A percentile compares a stretch with the other conserved stretches of the same genome.
Evolutionary conservation across 2,113 vertebrate genomes (phyloP).

Genomic region (Laterallus jamaicensis): DNA sequence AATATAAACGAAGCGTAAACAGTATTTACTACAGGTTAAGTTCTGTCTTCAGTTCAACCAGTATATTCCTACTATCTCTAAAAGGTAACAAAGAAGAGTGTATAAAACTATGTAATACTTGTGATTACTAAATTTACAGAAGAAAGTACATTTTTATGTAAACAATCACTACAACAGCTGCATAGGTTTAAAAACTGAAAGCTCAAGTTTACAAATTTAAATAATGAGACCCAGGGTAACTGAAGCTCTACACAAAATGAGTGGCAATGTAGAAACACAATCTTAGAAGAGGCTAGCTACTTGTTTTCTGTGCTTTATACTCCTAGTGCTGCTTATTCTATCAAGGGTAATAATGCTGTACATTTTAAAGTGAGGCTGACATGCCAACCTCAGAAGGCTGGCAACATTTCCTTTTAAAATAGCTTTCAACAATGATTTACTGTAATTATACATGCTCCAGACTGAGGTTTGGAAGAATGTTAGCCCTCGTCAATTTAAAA

Average conservation of each 20-base stretch:
- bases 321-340: not conserved
- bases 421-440: not conserved
- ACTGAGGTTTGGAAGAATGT: constrained; percentile 8
- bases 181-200: not conserved
- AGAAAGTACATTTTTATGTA: not conserved
- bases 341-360: not conserved
- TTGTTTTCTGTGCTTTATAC: not conserved
- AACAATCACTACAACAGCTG: not conserved
- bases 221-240: not conserved
- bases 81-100: not conserved
- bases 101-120: not conserved
- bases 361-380: not conserved
- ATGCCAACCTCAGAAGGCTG: not conserved
- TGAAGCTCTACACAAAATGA: not conserved
- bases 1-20: not conserved
- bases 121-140: not conserved
- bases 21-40: not conserved
- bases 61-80: not conserved
- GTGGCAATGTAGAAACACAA: not conserved
- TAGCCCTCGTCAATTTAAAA: constrained; percentile 12
- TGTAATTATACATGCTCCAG: constrained; percentile 25
- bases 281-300: not conserved
- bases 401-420: constrained; percentile 7
- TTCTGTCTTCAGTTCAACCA: not conserved
- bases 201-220: not conserved